These are phyloP conservation scores for Bombus huntii DNA, from an alignment of 1,140 invertebrate species.

Conservation along the genomic window DNA sequence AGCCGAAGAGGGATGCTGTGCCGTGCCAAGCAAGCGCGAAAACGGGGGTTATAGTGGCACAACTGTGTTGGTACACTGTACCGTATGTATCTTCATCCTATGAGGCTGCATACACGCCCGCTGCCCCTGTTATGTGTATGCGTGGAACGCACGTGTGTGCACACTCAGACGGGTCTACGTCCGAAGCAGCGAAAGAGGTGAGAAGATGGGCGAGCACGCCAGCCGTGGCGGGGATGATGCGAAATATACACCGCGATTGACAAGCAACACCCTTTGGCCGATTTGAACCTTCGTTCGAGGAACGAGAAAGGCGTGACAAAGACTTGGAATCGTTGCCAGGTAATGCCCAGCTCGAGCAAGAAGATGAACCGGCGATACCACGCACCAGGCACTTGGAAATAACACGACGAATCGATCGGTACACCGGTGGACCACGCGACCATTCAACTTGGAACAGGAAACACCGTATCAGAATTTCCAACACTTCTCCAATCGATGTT, in stretches of 20 bases:
- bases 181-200: slow-evolving; percentile 68
- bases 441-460: background rate
- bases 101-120: slow-evolving; percentile 37
- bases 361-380: slow-evolving; percentile 26
- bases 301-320: slow-evolving; percentile 61
- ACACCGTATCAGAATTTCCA: background rate
- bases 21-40: slow-evolving; percentile 79
- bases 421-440: slow-evolving; percentile 10
- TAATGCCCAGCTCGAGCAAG: slow-evolving; percentile 23
- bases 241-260: slow-evolving; percentile 62
- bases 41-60: slow-evolving; percentile 73
- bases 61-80: slow-evolving; percentile 63
- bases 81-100: slow-evolving; percentile 61
- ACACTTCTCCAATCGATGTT: background rate
- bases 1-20: slow-evolving; percentile 80
- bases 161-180: slow-evolving; percentile 36
- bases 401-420: slow-evolving; percentile 54
- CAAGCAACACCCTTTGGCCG: slow-evolving; percentile 45
- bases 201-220: slow-evolving; percentile 68
- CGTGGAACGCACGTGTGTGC: slow-evolving; percentile 26
- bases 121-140: slow-evolving; percentile 32
- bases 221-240: slow-evolving; percentile 56
- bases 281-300: slow-evolving; percentile 29
- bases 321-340: slow-evolving; percentile 35
- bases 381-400: slow-evolving; percentile 54